A percentile compares a stretch with the other conserved stretches of the same genome.
phyloP scores from a whole-genome alignment of 2,113 vertebrate genomes.

The Trematomus loennbergii region DNA sequence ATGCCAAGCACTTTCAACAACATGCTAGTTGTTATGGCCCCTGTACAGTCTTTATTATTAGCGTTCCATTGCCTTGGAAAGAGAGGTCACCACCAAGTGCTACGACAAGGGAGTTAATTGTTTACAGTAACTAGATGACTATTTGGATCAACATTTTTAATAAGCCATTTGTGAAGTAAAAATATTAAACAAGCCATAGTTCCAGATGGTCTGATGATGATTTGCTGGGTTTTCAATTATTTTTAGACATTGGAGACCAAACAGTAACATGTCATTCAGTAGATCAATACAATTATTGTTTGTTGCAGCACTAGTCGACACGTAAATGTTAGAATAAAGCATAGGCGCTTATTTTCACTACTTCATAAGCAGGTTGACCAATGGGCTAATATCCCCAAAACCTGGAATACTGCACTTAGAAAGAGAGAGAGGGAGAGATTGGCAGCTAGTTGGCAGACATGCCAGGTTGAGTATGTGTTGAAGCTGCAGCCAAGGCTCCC shows the following conservation, averaged over 20 bases:
- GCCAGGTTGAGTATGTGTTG: conserved; percentile 36
- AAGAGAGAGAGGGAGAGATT: conserved; percentile 7
- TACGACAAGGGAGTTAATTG: conserved; percentile 10
- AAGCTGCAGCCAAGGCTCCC: conserved; percentile 49
- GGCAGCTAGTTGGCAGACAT: conserved; percentile 61
- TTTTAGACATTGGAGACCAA: not conserved
- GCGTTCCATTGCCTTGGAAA: conserved; percentile 26
- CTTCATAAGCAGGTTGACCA: conserved; percentile 12
- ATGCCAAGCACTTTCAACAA: conserved; percentile 22
- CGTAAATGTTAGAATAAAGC: not conserved
- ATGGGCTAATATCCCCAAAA: conserved; percentile 19
- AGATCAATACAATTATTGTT: not conserved
- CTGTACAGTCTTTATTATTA: conserved; percentile 13
- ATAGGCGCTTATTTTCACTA: not conserved
- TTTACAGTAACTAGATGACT: not conserved
- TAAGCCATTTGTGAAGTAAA: too few relatives aligned
- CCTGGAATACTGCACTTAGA: conserved; percentile 17
- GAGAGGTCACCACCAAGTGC: conserved; percentile 23
- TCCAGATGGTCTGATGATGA: not conserved
- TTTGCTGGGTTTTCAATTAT: not conserved
- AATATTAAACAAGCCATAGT: not conserved
- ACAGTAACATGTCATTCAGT: not conserved
- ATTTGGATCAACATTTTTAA: too few relatives aligned
- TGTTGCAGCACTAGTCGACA: not conserved
- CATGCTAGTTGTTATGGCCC: conserved; percentile 35